Conservation (phyloP, 2,888 invertebrate genomes). For the Agonopterix arenella region DNA sequence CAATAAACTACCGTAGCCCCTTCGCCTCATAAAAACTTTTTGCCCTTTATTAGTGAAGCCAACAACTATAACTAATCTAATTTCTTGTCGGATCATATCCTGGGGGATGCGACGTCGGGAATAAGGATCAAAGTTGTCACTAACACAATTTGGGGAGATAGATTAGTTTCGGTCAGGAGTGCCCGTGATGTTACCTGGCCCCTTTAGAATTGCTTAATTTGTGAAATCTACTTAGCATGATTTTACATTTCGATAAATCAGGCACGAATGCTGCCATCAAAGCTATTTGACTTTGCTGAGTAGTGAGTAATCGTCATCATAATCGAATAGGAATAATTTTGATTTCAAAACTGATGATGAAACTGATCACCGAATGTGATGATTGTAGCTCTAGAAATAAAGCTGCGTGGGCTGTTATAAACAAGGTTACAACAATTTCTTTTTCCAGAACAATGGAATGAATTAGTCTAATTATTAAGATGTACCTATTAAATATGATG, state of each 20-base stretch:
- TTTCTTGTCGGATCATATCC: constrained; percentile 70
- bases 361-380: too few relatives aligned
- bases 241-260: neutral
- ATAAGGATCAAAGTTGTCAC: constrained; percentile 71
- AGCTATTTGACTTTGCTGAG: too few relatives aligned
- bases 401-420: too few relatives aligned
- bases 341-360: too few relatives aligned
- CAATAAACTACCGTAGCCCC: neutral
- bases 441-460: too few relatives aligned
- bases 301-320: too few relatives aligned
- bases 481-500: too few relatives aligned
- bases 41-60: constrained; percentile 58
- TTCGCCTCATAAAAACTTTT: constrained; percentile 5
- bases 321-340: too few relatives aligned
- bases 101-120: constrained; percentile 42
- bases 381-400: too few relatives aligned
- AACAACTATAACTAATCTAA: constrained; percentile 71
- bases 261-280: neutral
- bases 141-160: constrained; percentile 68
- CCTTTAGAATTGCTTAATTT: constrained; percentile 21
- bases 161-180: constrained; percentile 70
- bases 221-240: too few relatives aligned
- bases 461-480: too few relatives aligned
- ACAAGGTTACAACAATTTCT: too few relatives aligned
- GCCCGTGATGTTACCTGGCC: constrained; percentile 45